Evolutionary conservation across 2,113 vertebrate species (phyloP).

Genomic region (Erinaceus europaeus): DNA sequence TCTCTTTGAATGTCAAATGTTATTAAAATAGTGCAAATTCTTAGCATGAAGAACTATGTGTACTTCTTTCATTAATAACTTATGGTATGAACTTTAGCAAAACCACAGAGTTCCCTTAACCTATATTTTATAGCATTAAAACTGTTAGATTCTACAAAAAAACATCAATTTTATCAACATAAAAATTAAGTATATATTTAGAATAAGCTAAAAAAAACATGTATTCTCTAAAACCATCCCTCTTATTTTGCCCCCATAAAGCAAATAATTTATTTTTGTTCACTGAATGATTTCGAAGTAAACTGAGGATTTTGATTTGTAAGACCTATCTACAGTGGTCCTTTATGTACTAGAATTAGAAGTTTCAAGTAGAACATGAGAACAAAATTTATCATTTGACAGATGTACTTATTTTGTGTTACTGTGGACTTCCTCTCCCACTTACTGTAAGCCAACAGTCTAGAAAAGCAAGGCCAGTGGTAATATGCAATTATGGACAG

Average conservation of each 20-base stretch:
- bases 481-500: conserved; percentile 35
- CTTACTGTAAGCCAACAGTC: conserved; percentile 14
- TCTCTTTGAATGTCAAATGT: background rate
- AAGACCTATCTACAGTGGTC: background rate
- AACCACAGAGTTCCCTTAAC: background rate
- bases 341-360: conserved; percentile 47
- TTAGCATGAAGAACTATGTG: background rate
- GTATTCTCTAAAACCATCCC: background rate
- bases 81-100: conserved; percentile 21
- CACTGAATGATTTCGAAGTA: conserved; percentile 31
- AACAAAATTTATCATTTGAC: conserved; percentile 14
- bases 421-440: background rate
- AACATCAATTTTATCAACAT: conserved; percentile 42
- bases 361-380: conserved; percentile 36
- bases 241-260: conserved; percentile 30
- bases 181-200: background rate
- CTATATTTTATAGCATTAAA: background rate
- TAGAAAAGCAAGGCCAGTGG: background rate
- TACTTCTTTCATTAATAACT: background rate
- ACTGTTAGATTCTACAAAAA: conserved; percentile 35
- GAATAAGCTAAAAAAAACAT: conserved; percentile 34
- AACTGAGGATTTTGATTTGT: background rate
- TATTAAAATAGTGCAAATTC: conserved; percentile 7
- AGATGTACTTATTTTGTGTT: background rate
- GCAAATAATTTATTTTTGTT: conserved; percentile 44